A percentile compares a stretch with the other conserved stretches of the same genome.
phyloP scores from a whole-genome alignment of 2,888 invertebrate genomes.

The Aphidoletes aphidimyza region DNA sequence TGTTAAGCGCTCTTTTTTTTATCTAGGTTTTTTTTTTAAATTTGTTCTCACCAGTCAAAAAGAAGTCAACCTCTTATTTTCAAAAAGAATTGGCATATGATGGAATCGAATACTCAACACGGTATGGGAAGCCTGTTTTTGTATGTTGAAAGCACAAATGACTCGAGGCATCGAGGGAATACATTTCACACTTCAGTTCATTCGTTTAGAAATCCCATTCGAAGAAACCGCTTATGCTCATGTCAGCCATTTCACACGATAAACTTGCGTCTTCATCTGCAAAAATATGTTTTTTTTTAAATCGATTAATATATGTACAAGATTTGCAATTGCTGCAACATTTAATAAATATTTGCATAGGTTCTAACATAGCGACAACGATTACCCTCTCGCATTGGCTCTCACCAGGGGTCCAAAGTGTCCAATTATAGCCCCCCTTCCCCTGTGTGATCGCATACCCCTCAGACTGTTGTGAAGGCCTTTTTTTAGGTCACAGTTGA shows the following conservation, averaged over 20 bases:
- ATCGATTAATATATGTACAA: too few relatives aligned
- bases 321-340: neutral
- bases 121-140: neutral
- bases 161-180: neutral
- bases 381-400: too few relatives aligned
- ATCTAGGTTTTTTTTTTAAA: neutral
- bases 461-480: too few relatives aligned
- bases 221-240: slow-evolving; percentile 60
- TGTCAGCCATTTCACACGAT: slow-evolving; percentile 61
- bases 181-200: too few relatives aligned
- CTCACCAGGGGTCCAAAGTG: too few relatives aligned
- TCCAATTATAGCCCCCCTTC: too few relatives aligned
- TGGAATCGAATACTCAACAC: slow-evolving; percentile 6
- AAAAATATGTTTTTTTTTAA: neutral
- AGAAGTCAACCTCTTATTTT: neutral
- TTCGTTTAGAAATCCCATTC: slow-evolving; percentile 60
- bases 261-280: slow-evolving; percentile 61
- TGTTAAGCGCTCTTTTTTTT: neutral
- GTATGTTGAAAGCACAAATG: neutral
- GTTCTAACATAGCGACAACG: too few relatives aligned
- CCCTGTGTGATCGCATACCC: too few relatives aligned
- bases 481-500: too few relatives aligned
- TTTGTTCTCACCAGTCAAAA: neutral
- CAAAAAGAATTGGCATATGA: slow-evolving; percentile 1
- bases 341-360: neutral